Conservation (phyloP, 2,888 invertebrate species). For the Cataglyphis altisquamis region DNA sequence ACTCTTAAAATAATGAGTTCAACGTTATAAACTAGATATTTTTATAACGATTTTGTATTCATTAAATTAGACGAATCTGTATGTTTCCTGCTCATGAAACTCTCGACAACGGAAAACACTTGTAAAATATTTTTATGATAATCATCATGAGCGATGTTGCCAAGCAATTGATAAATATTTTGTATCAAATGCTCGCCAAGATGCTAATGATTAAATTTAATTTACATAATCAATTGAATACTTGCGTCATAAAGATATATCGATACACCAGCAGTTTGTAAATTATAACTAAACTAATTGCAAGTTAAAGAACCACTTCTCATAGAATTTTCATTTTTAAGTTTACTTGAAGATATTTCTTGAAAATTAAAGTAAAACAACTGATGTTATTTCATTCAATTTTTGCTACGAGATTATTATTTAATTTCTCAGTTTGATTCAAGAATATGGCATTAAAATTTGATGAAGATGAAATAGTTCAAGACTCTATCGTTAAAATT, state of each 20-base stretch:
- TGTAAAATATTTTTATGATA: constrained; percentile 11
- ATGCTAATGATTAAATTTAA: constrained; percentile 25
- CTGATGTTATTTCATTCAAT: background rate
- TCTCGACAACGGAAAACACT: background rate
- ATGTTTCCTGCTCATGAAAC: background rate
- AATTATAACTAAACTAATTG: background rate
- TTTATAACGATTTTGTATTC: background rate
- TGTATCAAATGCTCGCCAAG: background rate
- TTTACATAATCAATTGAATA: background rate
- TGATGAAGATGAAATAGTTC: background rate
- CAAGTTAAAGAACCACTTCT: background rate
- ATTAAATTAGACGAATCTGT: background rate
- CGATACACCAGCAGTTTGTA: background rate
- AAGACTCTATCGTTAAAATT: background rate
- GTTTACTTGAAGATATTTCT: background rate
- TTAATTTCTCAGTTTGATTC: background rate
- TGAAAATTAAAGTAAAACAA: background rate
- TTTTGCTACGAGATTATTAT: background rate
- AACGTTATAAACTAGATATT: background rate
- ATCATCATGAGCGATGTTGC: constrained; percentile 4
- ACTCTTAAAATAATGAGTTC: constrained; percentile 18
- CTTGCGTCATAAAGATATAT: background rate
- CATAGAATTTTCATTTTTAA: background rate
- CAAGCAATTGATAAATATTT: constrained; percentile 23
- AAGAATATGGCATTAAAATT: background rate